Conservation (phyloP, 2,113 vertebrate species). For the Pseudorasbora parva region DNA sequence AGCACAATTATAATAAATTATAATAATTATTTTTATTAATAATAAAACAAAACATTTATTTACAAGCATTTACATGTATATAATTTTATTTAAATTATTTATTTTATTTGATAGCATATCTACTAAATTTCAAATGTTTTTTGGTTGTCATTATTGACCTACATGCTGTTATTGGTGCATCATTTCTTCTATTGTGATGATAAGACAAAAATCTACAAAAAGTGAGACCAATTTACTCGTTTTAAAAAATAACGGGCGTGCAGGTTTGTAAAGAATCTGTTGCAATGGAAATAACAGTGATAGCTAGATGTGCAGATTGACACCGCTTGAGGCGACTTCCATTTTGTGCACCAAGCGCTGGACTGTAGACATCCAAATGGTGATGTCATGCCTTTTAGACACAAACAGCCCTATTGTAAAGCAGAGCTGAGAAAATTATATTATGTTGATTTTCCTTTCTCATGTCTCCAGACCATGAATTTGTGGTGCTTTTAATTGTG, state of each 20-base stretch:
- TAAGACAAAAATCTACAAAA: no score
- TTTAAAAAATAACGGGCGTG: neutral
- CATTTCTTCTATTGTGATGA: no score
- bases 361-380: conserved; percentile 34
- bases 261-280: neutral
- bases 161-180: no score
- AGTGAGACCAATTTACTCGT: neutral
- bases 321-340: neutral
- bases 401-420: conserved; percentile 56
- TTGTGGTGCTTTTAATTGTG: conserved; percentile 31
- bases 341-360: conserved; percentile 24
- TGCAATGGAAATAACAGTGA: neutral
- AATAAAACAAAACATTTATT: no score
- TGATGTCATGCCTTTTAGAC: conserved; percentile 61
- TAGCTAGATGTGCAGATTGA: neutral
- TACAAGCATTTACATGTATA: no score
- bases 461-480: conserved; percentile 56
- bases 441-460: conserved; percentile 63
- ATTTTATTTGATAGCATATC: no score
- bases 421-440: conserved; percentile 53
- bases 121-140: no score
- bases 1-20: no score
- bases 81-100: no score
- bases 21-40: no score
- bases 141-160: no score